Evolutionary conservation across 2,797 vertebrate genomes (phyloP).

Genomic region (Anisognathus igniventris): DNA sequence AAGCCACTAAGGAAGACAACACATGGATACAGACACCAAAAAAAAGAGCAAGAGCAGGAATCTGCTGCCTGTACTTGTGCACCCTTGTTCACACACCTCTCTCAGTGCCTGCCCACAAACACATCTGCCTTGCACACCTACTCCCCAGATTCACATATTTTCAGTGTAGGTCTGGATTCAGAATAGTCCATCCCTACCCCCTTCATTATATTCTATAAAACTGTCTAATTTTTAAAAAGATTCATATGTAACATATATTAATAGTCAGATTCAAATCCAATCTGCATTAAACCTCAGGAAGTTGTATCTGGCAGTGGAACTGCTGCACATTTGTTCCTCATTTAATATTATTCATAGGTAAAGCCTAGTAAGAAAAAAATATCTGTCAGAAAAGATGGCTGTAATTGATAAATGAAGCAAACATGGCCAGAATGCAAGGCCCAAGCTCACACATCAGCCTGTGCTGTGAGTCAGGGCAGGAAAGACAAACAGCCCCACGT

Average conservation of each 20-base stretch:
- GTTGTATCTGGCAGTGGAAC: conserved; percentile 41
- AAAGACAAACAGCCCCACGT: background rate
- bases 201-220: background rate
- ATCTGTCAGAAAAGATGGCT: conserved; percentile 1
- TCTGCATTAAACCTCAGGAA: conserved; percentile 55
- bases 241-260: conserved; percentile 25
- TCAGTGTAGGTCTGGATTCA: background rate
- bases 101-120: background rate
- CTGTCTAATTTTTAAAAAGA: conserved; percentile 34
- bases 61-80: background rate
- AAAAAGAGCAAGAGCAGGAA: background rate
- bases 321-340: conserved; percentile 49
- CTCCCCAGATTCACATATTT: background rate
- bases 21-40: accelerated
- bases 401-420: conserved; percentile 28
- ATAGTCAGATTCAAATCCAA: conserved; percentile 42
- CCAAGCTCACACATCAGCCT: background rate
- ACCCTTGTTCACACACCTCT: background rate
- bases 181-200: background rate
- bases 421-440: background rate
- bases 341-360: conserved; percentile 9
- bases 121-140: background rate
- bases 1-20: background rate
- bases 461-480: background rate
- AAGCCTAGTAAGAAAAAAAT: conserved; percentile 35